Conservation (phyloP, 2,113 vertebrate species). For the Microcebus jonahi region DNA sequence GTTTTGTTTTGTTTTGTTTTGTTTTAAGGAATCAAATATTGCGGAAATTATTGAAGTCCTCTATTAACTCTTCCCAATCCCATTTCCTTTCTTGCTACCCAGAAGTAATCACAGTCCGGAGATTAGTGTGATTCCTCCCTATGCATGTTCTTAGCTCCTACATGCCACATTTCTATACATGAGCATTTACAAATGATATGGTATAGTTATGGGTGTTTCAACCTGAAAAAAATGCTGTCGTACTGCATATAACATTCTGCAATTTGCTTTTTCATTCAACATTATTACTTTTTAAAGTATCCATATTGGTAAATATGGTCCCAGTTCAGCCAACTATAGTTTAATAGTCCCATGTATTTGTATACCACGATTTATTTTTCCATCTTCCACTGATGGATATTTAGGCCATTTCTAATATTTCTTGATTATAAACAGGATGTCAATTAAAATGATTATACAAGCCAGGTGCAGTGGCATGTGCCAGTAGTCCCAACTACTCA, state of each 20-base stretch:
- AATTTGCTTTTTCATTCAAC: background rate
- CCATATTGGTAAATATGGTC: background rate
- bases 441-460: background rate
- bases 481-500: too few species aligned
- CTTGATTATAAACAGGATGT: background rate
- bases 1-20: background rate
- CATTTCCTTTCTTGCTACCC: background rate
- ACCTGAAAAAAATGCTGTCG: background rate
- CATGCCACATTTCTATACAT: background rate
- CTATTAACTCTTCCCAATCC: background rate
- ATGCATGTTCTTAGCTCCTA: background rate
- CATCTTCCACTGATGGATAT: background rate
- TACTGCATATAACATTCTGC: background rate
- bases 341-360: background rate
- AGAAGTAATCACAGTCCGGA: background rate
- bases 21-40: constrained; percentile 8
- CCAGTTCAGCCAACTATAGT: background rate
- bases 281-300: background rate
- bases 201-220: background rate
- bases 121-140: background rate
- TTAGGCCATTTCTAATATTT: background rate
- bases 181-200: background rate
- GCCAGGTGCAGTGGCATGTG: too few species aligned
- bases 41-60: background rate
- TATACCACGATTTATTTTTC: background rate